phyloP scores from a whole-genome alignment of 1,140 invertebrate species.

The Daktulosphaira vitifoliae region DNA sequence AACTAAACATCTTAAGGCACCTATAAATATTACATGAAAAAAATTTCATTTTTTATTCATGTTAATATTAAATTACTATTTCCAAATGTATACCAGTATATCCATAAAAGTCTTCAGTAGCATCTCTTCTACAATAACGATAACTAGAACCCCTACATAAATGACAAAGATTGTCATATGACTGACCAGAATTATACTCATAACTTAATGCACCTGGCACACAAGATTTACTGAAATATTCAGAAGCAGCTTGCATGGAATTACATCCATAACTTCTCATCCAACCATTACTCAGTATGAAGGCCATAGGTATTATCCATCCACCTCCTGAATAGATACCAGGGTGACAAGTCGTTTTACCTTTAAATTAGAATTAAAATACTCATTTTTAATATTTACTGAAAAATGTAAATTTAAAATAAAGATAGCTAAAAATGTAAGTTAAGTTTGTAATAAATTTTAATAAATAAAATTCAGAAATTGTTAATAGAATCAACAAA shows the following conservation, averaged over 20 bases:
- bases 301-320: slow-evolving; percentile 91
- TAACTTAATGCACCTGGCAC: slow-evolving; percentile 78
- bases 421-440: too few species aligned
- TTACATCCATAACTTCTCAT: slow-evolving; percentile 87
- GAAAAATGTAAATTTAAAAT: too few species aligned
- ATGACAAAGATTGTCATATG: slow-evolving; percentile 88
- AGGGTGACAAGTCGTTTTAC: slow-evolving; percentile 80
- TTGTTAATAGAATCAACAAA: not conserved
- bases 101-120: slow-evolving; percentile 81
- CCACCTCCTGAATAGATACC: slow-evolving; percentile 87
- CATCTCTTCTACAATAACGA: slow-evolving; percentile 71
- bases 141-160: slow-evolving; percentile 81
- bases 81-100: slow-evolving; percentile 52
- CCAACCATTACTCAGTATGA: slow-evolving; percentile 85
- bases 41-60: not conserved
- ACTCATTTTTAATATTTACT: slow-evolving; percentile 8
- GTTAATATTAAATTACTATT: not conserved
- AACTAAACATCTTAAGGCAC: slow-evolving; percentile 85
- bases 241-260: slow-evolving; percentile 73
- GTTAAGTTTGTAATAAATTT: too few species aligned
- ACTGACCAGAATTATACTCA: slow-evolving; percentile 69
- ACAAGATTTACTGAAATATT: slow-evolving; percentile 88
- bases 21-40: slow-evolving; percentile 37
- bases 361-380: slow-evolving; percentile 40
- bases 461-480: too few species aligned